phyloP scores from a whole-genome alignment of 2,797 vertebrate genomes.

The Lepus townsendii region DNA sequence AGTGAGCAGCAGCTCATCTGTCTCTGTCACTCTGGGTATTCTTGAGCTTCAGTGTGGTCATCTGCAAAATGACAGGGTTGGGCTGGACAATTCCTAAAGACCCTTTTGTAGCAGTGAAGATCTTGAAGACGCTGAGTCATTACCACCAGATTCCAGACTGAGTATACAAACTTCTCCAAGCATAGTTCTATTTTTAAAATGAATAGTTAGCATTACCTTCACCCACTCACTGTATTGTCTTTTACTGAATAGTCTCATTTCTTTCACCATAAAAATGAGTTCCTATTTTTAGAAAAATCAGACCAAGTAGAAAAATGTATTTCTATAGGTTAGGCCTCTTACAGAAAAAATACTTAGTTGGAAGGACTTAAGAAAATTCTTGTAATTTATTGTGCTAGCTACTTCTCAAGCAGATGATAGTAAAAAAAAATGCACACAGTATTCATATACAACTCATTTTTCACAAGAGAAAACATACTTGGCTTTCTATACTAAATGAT shows the following conservation, averaged over 20 bases:
- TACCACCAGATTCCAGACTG: background rate
- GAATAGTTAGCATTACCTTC: background rate
- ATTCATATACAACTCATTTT: slow-evolving; percentile 38
- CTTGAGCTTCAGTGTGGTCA: background rate
- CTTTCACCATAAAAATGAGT: slow-evolving; percentile 41
- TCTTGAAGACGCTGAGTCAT: background rate
- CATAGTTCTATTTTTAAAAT: slow-evolving; percentile 54
- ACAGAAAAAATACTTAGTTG: slow-evolving; percentile 48
- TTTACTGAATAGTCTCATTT: slow-evolving; percentile 34
- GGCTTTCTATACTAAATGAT: slow-evolving; percentile 32
- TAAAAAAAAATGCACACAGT: background rate
- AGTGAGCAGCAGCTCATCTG: background rate
- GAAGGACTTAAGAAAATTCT: slow-evolving; percentile 46
- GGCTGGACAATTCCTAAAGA: background rate
- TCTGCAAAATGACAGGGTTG: background rate
- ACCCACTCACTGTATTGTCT: slow-evolving; percentile 38
- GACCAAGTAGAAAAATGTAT: background rate
- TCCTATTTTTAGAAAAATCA: slow-evolving; percentile 63
- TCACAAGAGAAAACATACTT: slow-evolving; percentile 23
- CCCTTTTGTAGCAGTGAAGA: background rate
- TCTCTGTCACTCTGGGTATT: background rate
- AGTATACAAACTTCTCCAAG: slow-evolving; percentile 10
- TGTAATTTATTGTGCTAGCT: slow-evolving; percentile 24
- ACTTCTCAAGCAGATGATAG: slow-evolving; percentile 19
- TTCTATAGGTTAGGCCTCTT: slow-evolving; percentile 20